Percentiles rank a stretch among this genome's conserved stretches.
Conservation (phyloP, 30 jellyfish, hydroid and myxozoan genomes). For the Turritopsis dohrnii region DNA sequence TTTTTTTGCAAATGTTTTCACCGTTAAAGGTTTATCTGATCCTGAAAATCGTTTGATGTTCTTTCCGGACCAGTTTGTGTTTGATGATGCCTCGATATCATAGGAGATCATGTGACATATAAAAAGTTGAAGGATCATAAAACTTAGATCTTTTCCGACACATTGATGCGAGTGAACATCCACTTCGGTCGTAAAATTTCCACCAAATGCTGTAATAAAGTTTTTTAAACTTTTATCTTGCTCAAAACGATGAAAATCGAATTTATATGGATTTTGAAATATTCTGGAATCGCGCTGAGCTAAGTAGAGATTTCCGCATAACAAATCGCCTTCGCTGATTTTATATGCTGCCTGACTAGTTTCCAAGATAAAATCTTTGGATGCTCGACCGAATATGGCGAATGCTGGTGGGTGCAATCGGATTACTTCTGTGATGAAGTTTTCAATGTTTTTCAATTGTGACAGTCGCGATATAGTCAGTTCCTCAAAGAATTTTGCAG, state of each 20-base stretch:
- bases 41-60: conserved; percentile 12
- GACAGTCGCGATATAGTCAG: background rate
- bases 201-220: background rate
- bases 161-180: background rate
- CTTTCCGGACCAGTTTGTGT: background rate
- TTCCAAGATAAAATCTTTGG: conserved; percentile 10
- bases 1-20: background rate
- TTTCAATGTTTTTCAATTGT: background rate
- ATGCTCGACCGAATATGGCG: background rate
- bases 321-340: conserved; percentile 34
- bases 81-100: background rate
- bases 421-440: background rate
- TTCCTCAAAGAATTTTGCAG: background rate
- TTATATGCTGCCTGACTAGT: conserved; percentile 23
- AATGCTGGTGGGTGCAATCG: conserved; percentile 22
- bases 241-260: conserved; percentile 21
- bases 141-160: background rate
- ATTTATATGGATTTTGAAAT: conserved; percentile 27
- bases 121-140: background rate
- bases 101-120: conserved; percentile 4
- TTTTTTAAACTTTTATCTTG: background rate
- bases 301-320: conserved; percentile 29
- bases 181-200: background rate
- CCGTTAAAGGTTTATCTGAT: conserved; percentile 6
- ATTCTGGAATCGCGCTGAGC: conserved; percentile 37